Evolutionary conservation across 92 coral and sea anemone genomes (phyloP), one percentile per base, ranked within the genome.

Genomic region (Plumapathes pennacea): DNA sequence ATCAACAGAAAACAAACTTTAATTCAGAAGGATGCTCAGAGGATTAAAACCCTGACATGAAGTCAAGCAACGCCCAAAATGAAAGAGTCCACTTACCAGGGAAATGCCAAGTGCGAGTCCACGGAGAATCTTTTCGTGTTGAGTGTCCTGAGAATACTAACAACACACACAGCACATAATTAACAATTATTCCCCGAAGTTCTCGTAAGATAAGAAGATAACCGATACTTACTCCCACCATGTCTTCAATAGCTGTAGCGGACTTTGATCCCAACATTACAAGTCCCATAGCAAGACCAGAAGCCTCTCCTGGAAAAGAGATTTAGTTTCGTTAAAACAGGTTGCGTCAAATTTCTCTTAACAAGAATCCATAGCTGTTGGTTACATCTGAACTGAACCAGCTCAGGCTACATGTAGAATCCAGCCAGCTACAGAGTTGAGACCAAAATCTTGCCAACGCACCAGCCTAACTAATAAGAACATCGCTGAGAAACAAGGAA

Each of bases 221-320:
- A 10, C 21, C 5, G 48, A 32, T 56, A 82, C 95, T 39, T 86
- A 90, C 97, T 50, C 96, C 96, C 51, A 91, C 97, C 97, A 91
- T 91, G 59, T 91, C 92, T 36, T 91, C 97, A 29, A 91, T 88
- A 20, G 97, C 97, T 33, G 78, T 72, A 13, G 96, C 88, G 44
- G 90, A 88, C 46, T 80, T 88, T 10, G 97, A 91, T 17, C 97
- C 97, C 14, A 91, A 71, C 97, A 91, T 91, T 45, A 88, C 96
- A 28, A 91, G 71, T 18, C 97, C 97, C 97, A 91, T 91, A 46
- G 89, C 92, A 25, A 91, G 66, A 18, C 97, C 97, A 11, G 96
- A 86, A 7, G 92, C 97, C 69, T 91, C 97, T 42, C 97, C 97
- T 90, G 58, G 13, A 34, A 48, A 46, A 5, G 10, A 17, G 23